A percentile compares a stretch with the other conserved stretches of the same genome.
These are phyloP conservation scores for Sitobion miscanthi DNA, from an alignment of 1,140 invertebrate genomes.

Conservation along the genomic window DNA sequence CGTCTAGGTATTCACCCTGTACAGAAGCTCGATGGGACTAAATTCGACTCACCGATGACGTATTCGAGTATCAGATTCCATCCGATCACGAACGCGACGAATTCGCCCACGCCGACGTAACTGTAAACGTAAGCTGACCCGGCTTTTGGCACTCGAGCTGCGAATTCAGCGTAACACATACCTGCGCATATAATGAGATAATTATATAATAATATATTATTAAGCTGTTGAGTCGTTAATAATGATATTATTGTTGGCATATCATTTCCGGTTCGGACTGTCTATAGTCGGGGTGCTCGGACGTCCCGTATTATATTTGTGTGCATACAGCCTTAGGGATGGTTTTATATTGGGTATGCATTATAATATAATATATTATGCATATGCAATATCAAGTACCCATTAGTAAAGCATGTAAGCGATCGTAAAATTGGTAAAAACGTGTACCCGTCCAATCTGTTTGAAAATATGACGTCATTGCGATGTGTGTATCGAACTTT, in stretches of 20 bases:
- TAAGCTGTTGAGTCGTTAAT: neutral
- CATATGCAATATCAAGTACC: too few species aligned
- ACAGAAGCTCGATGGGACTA: neutral
- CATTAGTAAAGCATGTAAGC: too few species aligned
- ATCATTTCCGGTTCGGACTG: neutral
- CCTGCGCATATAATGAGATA: constrained; percentile 63
- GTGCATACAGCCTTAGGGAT: too few species aligned
- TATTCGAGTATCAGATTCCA: constrained; percentile 93
- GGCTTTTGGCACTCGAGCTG: constrained; percentile 82
- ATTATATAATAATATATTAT: neutral
- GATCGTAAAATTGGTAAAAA: too few species aligned
- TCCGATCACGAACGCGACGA: constrained; percentile 78
- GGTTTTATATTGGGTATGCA: too few species aligned
- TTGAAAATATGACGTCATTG: too few species aligned
- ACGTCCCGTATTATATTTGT: too few species aligned
- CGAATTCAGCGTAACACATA: constrained; percentile 87
- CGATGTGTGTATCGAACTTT: too few species aligned
- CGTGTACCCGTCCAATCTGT: too few species aligned
- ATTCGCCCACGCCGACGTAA: constrained; percentile 87
- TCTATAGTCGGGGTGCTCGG: neutral
- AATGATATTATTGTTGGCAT: neutral
- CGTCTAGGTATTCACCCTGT: too few species aligned
- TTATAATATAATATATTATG: too few species aligned
- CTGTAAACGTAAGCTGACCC: constrained; percentile 89
- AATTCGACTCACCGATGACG: constrained; percentile 75